Conservation (phyloP, 2,797 vertebrate genomes). For the Craterocephalus amniculus region DNA sequence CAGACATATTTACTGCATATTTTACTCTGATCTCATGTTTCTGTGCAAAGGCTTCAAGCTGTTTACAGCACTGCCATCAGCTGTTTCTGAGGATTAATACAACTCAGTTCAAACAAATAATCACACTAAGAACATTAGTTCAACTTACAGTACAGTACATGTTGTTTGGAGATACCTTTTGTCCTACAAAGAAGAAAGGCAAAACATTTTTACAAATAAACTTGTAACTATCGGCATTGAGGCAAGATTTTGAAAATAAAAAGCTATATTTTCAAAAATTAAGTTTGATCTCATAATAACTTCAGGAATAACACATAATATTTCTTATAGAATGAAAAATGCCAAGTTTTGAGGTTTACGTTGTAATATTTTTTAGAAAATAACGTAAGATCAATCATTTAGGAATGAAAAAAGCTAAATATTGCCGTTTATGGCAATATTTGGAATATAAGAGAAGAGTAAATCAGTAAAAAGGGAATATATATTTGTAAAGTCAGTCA, state of each 20-base stretch:
- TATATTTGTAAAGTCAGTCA: too few species aligned
- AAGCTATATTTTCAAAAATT: neutral
- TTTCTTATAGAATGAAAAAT: neutral
- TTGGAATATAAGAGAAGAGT: too few species aligned
- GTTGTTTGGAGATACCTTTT: neutral
- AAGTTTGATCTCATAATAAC: too few species aligned
- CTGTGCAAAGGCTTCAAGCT: neutral
- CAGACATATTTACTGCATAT: slow-evolving; percentile 11
- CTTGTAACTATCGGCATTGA: neutral
- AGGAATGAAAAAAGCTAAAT: too few species aligned
- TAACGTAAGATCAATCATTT: neutral
- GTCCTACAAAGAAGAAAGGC: slow-evolving; percentile 14
- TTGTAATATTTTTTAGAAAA: neutral
- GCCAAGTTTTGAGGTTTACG: neutral
- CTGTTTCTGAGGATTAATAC: neutral
- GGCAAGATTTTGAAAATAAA: neutral
- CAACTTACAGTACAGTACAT: slow-evolving; percentile 11
- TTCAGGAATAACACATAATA: neutral
- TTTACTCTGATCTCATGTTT: neutral
- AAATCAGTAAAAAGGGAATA: too few species aligned
- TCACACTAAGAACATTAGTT: neutral
- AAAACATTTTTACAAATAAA: slow-evolving; percentile 11
- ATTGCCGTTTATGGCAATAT: too few species aligned
- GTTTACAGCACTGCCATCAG: neutral
- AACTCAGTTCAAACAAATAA: neutral